Evolutionary conservation across 2,113 vertebrate genomes (phyloP), one percentile per base, ranked within the genome.

Genomic region (Edolisoma coerulescens): DNA sequence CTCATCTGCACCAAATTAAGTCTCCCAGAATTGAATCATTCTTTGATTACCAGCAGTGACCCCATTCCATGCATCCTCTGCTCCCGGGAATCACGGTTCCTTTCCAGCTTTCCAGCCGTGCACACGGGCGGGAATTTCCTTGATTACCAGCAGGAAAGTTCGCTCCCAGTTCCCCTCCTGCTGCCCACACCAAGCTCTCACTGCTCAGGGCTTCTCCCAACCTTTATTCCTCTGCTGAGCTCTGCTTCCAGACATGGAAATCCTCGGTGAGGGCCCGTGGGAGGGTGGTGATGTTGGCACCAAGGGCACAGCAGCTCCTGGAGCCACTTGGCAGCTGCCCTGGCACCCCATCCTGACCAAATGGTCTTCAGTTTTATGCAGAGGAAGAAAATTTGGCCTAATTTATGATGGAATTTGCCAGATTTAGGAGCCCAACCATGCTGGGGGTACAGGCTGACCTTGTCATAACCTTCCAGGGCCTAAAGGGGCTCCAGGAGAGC

Each of bases 1-100:
- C 52, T 56, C 94, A 92, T 86, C 92, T 91, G 87, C 77, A 94
- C 14, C 76, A 42, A 60, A 93, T 90, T 67, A 95, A 86, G 7
- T 1, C 87, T 88, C 60, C 85, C 78, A 76, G 71, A 67, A 74
- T 0, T 13, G 89, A 92, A 92, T 92, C 69, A 75, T 24, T 47
- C 89, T 17, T 57, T 73, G 87, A 65, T 75, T 77, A 69, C 69
- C 77, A 91, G 90, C 82, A 87, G 52, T 47, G 87, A 67, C 74
- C 67, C 87, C 45, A 6, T 16, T 33, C 37, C 67, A 3, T 6
- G 45, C 9, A 6, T 42, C 37, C 76, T 12, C 74, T 44, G 78
- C 33, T 44, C n/a, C 50, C 83, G 33, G 88, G 88, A 88, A 47
- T 32, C 53, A 5, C 57, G 4, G 77, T 8, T 81, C 59, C 87